Conservation (phyloP, 2,888 invertebrate species). For the Lepidochrysops patricia region DNA sequence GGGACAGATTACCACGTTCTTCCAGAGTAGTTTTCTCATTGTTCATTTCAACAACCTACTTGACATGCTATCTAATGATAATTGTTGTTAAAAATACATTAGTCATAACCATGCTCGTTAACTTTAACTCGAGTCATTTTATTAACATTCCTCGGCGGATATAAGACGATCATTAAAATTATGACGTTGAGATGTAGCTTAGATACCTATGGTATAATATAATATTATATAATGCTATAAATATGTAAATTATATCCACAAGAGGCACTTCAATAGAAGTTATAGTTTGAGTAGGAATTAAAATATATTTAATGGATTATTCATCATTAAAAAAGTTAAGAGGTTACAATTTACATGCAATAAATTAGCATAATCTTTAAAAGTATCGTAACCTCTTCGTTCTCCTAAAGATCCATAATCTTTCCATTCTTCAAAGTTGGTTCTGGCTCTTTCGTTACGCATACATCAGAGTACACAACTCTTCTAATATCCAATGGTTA, state of each 20-base stretch:
- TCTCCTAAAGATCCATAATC: background rate
- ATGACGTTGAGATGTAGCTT: background rate
- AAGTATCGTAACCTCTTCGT: background rate
- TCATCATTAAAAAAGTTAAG: too few species aligned
- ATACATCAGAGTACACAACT: background rate
- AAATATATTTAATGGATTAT: background rate
- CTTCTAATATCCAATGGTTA: background rate
- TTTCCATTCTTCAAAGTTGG: too few species aligned
- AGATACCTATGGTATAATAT: background rate
- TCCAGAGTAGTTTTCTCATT: background rate
- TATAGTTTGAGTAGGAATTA: too few species aligned
- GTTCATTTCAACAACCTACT: background rate
- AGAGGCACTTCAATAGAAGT: too few species aligned
- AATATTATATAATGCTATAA: background rate
- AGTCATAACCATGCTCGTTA: background rate
- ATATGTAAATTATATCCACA: too few species aligned
- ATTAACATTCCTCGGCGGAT: background rate
- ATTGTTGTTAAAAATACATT: background rate
- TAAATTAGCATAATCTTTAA: too few species aligned
- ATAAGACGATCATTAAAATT: background rate
- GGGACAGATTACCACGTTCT: background rate
- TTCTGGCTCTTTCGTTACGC: background rate
- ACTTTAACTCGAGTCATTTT: background rate
- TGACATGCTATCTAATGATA: background rate
- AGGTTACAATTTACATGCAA: too few species aligned